Percentiles rank a stretch among this genome's conserved stretches.
phyloP scores from a whole-genome alignment of 2,797 vertebrate genomes.

The Xenops minutus region DNA sequence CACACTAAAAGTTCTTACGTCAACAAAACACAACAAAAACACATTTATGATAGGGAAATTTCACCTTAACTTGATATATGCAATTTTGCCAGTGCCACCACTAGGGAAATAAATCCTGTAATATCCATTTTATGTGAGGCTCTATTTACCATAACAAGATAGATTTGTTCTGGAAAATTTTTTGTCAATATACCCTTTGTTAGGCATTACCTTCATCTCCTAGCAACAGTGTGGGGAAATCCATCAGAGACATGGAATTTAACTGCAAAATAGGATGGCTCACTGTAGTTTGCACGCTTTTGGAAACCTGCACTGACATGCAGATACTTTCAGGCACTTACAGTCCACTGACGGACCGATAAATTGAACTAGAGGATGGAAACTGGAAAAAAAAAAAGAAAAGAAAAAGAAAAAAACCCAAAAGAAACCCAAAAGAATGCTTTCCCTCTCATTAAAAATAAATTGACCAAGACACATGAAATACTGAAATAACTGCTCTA shows the following conservation, averaged over 20 bases:
- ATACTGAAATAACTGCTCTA: neutral
- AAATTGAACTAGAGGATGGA: neutral
- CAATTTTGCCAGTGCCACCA: neutral
- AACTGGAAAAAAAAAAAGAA: neutral
- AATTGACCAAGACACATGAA: neutral
- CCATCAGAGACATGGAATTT: conserved; percentile 73
- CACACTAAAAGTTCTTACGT: neutral
- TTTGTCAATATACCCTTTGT: conserved; percentile 65
- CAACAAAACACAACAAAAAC: conserved; percentile 11
- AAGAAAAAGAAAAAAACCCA: accelerated
- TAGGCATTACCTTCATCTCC: conserved; percentile 73
- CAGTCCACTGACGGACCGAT: accelerated
- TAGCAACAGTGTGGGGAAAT: conserved; percentile 78
- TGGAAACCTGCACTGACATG: conserved; percentile 57
- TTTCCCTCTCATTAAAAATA: neutral
- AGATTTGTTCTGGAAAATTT: conserved; percentile 44
- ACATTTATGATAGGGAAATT: neutral
- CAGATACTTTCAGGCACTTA: neutral
- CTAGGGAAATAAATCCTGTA: conserved; percentile 34
- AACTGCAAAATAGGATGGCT: conserved; percentile 52
- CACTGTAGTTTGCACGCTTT: conserved; percentile 27
- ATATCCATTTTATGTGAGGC: conserved; percentile 37
- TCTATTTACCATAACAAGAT: conserved; percentile 53
- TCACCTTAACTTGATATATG: neutral
- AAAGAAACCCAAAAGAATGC: no score